Percentiles rank a stretch among this genome's conserved stretches.
phyloP scores from a whole-genome alignment of 1,140 invertebrate species.

The Proales similis region DNA sequence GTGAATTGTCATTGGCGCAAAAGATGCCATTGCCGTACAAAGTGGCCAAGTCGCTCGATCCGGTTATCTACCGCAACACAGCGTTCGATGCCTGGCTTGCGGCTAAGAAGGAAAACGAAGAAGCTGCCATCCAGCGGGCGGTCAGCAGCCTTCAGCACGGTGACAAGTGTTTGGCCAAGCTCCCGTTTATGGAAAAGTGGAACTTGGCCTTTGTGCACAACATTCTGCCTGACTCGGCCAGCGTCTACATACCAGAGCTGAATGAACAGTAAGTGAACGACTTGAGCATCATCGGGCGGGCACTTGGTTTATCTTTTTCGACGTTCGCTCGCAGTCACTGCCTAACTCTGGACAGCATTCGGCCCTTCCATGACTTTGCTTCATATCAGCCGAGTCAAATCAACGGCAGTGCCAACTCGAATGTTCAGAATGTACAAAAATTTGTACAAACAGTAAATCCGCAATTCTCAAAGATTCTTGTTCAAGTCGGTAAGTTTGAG shows the following conservation, averaged over 20 bases:
- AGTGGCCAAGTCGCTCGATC: slow-evolving; percentile 35
- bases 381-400: too few relatives aligned
- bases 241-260: slow-evolving; percentile 27
- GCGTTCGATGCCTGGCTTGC: slow-evolving; percentile 37
- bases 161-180: slow-evolving; percentile 32
- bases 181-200: slow-evolving; percentile 33
- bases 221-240: slow-evolving; percentile 20
- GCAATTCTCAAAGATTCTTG: slow-evolving; percentile 24
- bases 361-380: too few relatives aligned
- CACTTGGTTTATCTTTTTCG: too few relatives aligned
- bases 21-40: slow-evolving; percentile 37
- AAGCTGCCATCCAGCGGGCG: slow-evolving; percentile 29
- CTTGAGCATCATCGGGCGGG: too few relatives aligned
- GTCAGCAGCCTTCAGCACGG: slow-evolving; percentile 22
- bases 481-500: too few relatives aligned
- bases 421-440: slow-evolving; percentile 38
- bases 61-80: slow-evolving; percentile 26
- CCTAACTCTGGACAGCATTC: too few relatives aligned
- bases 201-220: slow-evolving; percentile 32
- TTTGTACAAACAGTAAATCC: slow-evolving; percentile 32
- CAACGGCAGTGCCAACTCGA: too few relatives aligned
- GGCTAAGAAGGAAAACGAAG: slow-evolving; percentile 33
- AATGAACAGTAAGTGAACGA: slow-evolving; percentile 32
- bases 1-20: slow-evolving; percentile 26
- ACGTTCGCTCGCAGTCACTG: too few relatives aligned